Evolutionary conservation across 2,797 vertebrate species (phyloP).

Genomic region (Okamejei kenojei): DNA sequence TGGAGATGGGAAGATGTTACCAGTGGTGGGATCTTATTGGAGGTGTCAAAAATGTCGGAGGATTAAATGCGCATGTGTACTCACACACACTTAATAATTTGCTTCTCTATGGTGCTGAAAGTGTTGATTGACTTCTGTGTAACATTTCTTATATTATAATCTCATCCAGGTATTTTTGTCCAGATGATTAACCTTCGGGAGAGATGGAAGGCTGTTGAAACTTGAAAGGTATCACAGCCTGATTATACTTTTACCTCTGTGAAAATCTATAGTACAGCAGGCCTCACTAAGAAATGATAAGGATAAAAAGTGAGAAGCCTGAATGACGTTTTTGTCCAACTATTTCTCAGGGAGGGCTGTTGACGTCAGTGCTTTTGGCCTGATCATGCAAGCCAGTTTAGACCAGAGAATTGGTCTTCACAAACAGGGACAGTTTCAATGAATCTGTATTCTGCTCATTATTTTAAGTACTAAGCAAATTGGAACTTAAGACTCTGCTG

Average conservation of each 20-base stretch:
- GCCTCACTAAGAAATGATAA: background rate
- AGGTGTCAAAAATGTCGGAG: no score
- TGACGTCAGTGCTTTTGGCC: background rate
- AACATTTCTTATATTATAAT: background rate
- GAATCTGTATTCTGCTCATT: background rate
- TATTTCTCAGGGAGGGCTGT: background rate
- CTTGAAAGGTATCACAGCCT: background rate
- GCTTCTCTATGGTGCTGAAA: background rate
- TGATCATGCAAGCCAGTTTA: background rate
- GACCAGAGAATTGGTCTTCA: background rate
- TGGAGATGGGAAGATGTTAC: no score
- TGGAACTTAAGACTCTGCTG: background rate
- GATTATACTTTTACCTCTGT: background rate
- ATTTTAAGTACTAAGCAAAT: background rate
- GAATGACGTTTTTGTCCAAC: background rate
- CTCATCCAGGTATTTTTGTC: background rate
- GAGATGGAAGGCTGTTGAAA: background rate
- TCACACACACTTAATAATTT: no score
- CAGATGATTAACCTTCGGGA: background rate
- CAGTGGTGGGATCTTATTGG: no score
- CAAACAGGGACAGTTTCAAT: background rate
- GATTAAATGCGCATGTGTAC: background rate
- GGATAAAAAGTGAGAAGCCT: background rate
- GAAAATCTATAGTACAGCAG: background rate
- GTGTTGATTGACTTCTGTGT: background rate